phyloP scores from a whole-genome alignment of 2,888 invertebrate genomes.

The Drosophila infuscata region DNA sequence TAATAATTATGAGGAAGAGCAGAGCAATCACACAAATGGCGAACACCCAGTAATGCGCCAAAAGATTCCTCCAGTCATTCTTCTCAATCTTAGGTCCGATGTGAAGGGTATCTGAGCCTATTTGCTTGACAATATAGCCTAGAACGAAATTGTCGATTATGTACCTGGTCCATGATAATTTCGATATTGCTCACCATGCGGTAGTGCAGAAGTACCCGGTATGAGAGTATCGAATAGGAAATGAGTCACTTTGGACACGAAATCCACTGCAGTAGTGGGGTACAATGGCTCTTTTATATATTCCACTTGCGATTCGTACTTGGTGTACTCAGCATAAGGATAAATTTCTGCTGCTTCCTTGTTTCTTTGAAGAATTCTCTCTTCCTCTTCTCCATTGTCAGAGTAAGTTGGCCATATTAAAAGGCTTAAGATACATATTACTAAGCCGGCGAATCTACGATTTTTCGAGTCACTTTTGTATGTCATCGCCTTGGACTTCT shows the following conservation, averaged over 20 bases:
- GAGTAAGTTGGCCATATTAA: conserved; percentile 46
- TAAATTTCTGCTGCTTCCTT: conserved; percentile 1
- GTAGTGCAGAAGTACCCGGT: conserved; percentile 39
- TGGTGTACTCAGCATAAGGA: conserved; percentile 16
- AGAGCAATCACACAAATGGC: conserved; percentile 85
- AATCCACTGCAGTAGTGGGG: conserved; percentile 45
- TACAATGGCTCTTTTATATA: conserved; percentile 26
- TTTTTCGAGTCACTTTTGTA: not conserved
- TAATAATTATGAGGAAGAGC: conserved; percentile 88
- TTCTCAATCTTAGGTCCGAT: conserved; percentile 78
- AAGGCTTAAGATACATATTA: conserved; percentile 49
- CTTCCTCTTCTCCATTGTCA: not conserved
- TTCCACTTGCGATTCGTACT: conserved; percentile 31
- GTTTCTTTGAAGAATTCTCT: not conserved
- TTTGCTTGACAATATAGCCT: conserved; percentile 80
- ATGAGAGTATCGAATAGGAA: conserved; percentile 43
- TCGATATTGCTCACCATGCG: conserved; percentile 40
- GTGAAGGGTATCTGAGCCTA: conserved; percentile 61
- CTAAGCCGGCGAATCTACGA: conserved; percentile 36
- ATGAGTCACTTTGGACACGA: conserved; percentile 55
- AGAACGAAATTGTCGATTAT: not conserved
- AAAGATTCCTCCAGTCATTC: conserved; percentile 85
- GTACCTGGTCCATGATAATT: not conserved
- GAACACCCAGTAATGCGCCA: conserved; percentile 86
- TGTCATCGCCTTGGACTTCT: not conserved